phyloP scores from a whole-genome alignment of 2,113 vertebrate species.

The Apus apus region DNA sequence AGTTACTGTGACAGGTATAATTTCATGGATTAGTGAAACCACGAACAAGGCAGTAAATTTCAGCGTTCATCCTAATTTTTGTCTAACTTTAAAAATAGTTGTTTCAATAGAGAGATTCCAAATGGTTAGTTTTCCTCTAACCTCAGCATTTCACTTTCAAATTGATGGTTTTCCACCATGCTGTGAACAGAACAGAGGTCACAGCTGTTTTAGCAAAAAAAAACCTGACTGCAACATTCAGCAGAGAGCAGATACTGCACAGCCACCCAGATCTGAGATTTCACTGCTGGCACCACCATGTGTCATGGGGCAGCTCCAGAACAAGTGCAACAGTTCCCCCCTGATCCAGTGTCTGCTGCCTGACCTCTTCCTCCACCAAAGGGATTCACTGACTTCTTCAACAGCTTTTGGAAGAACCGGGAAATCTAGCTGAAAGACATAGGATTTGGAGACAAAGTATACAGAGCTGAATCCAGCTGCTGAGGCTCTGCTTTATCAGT shows the following conservation, averaged over 20 bases:
- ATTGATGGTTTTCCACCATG: neutral
- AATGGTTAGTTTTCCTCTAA: neutral
- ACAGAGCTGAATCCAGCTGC: neutral
- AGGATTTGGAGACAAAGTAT: neutral
- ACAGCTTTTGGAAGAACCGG: neutral
- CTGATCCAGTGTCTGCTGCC: neutral
- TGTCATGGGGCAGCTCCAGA: neutral
- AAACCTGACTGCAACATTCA: neutral
- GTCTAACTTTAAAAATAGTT: neutral
- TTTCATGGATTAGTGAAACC: constrained; percentile 69
- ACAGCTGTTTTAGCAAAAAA: neutral
- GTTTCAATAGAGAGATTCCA: neutral
- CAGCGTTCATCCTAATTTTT: neutral
- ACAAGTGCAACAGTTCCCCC: rapidly evolving
- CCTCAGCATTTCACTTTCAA: neutral
- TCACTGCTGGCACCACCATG: neutral
- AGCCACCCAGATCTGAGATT: neutral
- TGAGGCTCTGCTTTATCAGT: neutral
- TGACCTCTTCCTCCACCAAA: neutral
- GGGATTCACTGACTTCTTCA: neutral
- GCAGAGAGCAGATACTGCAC: neutral
- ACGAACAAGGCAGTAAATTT: neutral
- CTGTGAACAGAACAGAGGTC: neutral
- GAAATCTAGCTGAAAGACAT: neutral
- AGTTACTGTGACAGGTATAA: constrained; percentile 74